Percentiles rank a stretch among this genome's conserved stretches.
Conservation (phyloP, 2,113 vertebrate genomes). For the Baryphthengus martii region DNA sequence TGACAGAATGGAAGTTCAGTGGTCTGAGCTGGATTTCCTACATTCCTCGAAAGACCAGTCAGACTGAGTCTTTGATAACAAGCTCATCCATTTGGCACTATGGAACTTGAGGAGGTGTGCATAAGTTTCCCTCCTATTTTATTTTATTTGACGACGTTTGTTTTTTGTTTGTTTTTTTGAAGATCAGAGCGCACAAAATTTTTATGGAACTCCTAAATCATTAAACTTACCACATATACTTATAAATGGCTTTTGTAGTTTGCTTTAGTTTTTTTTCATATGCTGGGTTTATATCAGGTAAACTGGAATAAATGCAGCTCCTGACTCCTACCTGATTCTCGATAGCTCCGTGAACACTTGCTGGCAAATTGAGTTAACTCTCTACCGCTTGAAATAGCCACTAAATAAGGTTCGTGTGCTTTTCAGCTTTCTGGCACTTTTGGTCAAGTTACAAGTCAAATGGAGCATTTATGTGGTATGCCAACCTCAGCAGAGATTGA, state of each 20-base stretch:
- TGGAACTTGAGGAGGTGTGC: slow-evolving; percentile 43
- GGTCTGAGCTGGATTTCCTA: slow-evolving; percentile 49
- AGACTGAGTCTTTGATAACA: slow-evolving; percentile 34
- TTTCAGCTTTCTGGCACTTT: background rate
- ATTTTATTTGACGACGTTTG: slow-evolving; percentile 26
- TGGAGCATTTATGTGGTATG: background rate
- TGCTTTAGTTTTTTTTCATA: background rate
- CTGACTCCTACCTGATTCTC: background rate
- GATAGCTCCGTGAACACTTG: background rate
- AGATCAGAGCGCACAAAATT: slow-evolving; percentile 49
- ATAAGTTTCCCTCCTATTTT: slow-evolving; percentile 46
- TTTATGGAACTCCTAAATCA: slow-evolving; percentile 37
- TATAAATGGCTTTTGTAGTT: slow-evolving; percentile 41
- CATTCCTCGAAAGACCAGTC: slow-evolving; percentile 46
- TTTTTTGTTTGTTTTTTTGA: slow-evolving; percentile 35
- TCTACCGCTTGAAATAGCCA: background rate
- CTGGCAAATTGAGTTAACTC: background rate
- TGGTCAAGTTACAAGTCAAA: background rate
- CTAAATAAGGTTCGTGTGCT: background rate
- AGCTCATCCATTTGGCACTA: slow-evolving; percentile 41
- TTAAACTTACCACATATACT: background rate
- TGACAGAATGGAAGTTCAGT: slow-evolving; percentile 12
- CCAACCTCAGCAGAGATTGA: background rate
- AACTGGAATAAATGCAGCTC: slow-evolving; percentile 13
- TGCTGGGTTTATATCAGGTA: slow-evolving; percentile 37